Conservation (phyloP, 2,113 vertebrate genomes). For the Pseudois nayaur region DNA sequence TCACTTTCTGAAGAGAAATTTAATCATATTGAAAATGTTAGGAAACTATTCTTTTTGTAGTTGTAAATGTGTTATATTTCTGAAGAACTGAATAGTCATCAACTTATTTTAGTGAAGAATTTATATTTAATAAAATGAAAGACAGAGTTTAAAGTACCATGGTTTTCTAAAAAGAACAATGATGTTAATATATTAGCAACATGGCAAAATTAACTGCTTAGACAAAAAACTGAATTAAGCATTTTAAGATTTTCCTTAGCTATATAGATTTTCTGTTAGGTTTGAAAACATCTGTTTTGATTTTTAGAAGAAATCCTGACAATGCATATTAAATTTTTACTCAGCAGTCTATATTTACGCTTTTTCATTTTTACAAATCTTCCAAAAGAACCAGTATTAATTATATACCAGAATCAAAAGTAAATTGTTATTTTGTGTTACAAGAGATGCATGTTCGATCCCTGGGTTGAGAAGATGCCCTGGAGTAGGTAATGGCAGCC, state of each 20-base stretch:
- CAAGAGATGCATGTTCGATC: neutral
- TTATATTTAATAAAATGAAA: slow-evolving; percentile 13
- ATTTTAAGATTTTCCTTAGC: neutral
- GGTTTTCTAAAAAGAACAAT: neutral
- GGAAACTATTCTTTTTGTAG: neutral
- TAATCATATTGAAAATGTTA: slow-evolving; percentile 11
- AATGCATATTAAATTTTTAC: slow-evolving; percentile 22
- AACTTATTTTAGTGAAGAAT: neutral
- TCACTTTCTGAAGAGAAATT: slow-evolving; percentile 35
- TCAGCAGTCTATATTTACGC: neutral
- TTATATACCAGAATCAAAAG: neutral
- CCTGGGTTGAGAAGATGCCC: neutral
- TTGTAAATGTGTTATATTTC: neutral
- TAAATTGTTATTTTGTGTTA: slow-evolving; percentile 5
- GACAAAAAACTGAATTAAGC: neutral
- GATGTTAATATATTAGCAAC: neutral
- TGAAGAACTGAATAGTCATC: neutral
- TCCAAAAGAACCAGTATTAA: neutral
- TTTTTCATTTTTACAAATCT: neutral
- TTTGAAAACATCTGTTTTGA: slow-evolving; percentile 19
- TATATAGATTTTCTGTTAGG: neutral
- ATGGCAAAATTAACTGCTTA: slow-evolving; percentile 20
- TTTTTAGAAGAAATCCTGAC: slow-evolving; percentile 11
- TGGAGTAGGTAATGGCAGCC: neutral
- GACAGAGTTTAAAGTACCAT: neutral